Evolutionary conservation across 2,888 invertebrate genomes (phyloP), one percentile per base, ranked within the genome.

Genomic region (Eupithecia dodoneata): DNA sequence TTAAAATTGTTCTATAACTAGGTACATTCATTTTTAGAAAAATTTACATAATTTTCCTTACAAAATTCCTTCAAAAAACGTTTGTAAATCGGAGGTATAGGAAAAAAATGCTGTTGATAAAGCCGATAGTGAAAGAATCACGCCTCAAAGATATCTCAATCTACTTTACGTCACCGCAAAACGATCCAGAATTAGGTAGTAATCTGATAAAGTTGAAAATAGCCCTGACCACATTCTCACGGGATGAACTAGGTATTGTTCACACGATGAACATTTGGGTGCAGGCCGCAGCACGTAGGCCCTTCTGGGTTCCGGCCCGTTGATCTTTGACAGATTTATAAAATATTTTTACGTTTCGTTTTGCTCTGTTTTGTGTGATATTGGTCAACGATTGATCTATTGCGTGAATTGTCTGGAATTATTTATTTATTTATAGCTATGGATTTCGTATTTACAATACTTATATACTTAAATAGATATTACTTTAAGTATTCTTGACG

Each of bases 271-370:
- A 87, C 87, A 87, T 91, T 90, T 86, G 88, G 90, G 89, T 85
- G 89, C 84, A 77, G 81, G 85, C 85, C 85, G 82, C 84, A 85
- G 85, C 92, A 91, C 92, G 92, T 90, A 89, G 81, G 83, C 82
- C 85, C 90, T 89, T 85, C 90, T 89, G 94, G 93, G 92, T 93
- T 91, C 92, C 92, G 93, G 88, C 92, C 93, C 90, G 93, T 93
- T 93, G 93, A 78, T 83, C 81, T 80, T 80, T 75, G 82, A 78
- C 77, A 85, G 84, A 83, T 85, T 83, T 80, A 74, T 71, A 71
- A 87, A 87, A 86, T 84, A 85, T 79, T 79, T 82, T 83, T 82
- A 76, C 81, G 83, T 83, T 83, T 83, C 76, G 77, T 80, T 85
- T 85, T 86, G 81, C 81, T 86, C 84, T 81, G 83, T 82, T 83